These are phyloP conservation scores for Carcina quercana DNA, from an alignment of 2,888 invertebrate genomes.

Conservation along the genomic window DNA sequence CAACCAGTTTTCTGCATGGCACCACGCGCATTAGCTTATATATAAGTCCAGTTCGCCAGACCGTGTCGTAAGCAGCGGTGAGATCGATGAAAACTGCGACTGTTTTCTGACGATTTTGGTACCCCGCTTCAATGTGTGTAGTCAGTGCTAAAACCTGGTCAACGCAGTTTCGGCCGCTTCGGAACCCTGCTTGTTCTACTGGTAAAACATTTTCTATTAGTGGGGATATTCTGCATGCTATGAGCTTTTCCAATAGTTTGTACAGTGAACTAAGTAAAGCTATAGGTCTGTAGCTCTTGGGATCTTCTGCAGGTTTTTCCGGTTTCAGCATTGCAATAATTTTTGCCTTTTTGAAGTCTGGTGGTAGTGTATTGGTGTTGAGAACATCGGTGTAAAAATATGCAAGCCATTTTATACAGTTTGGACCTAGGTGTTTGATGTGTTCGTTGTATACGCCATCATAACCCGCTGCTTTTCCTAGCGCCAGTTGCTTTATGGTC, in stretches of 20 bases:
- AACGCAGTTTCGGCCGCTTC: not conserved
- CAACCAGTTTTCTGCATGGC: too few species aligned
- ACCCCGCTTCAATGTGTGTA: not conserved
- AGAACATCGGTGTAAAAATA: too few species aligned
- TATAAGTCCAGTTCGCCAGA: too few species aligned
- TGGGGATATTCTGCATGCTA: not conserved
- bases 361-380: not conserved
- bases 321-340: not conserved
- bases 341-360: not conserved
- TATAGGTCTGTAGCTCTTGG: slow-evolving; percentile 1
- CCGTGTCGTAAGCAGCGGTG: not conserved
- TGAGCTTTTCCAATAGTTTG: not conserved
- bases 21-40: too few species aligned
- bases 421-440: too few species aligned
- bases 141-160: slow-evolving; percentile 1
- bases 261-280: not conserved
- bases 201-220: not conserved
- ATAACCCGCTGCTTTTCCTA: not conserved
- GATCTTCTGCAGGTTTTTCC: slow-evolving; percentile 1
- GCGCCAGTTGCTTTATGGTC: not conserved
- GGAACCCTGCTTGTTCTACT: not conserved
- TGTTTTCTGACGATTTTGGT: not conserved
- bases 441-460: not conserved
- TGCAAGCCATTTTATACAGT: too few species aligned
- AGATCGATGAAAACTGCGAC: not conserved